Conservation (phyloP, 2,888 invertebrate species). For the Gortyna flavago region DNA sequence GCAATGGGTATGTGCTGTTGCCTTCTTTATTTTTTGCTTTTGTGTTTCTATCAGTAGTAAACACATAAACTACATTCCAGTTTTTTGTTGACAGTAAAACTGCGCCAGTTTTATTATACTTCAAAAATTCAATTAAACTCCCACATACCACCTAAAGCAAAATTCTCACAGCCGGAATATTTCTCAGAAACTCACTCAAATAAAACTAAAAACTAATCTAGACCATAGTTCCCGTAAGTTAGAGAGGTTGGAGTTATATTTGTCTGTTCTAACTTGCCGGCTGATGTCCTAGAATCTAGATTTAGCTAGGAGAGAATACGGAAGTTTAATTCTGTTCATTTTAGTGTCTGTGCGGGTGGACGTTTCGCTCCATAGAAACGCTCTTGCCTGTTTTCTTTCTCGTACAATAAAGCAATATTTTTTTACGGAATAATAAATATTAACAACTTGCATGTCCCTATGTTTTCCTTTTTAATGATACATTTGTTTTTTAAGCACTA, state of each 20-base stretch:
- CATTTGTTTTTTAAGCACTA: too few relatives aligned
- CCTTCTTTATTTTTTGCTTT: too few relatives aligned
- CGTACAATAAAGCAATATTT: too few relatives aligned
- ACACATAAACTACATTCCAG: too few relatives aligned
- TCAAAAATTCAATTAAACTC: neutral
- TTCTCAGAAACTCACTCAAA: neutral
- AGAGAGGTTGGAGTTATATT: slow-evolving; percentile 18
- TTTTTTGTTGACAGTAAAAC: neutral
- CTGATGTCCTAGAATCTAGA: slow-evolving; percentile 38
- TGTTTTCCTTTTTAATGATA: too few relatives aligned
- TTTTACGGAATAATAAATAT: too few relatives aligned
- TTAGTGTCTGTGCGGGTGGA: neutral
- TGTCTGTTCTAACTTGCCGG: slow-evolving; percentile 1
- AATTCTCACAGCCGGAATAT: neutral
- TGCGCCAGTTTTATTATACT: neutral
- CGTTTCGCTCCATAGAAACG: too few relatives aligned
- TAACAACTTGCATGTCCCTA: too few relatives aligned
- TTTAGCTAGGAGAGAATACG: slow-evolving; percentile 35
- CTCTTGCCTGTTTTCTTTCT: too few relatives aligned
- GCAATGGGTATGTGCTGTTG: too few relatives aligned
- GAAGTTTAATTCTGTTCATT: slow-evolving; percentile 41
- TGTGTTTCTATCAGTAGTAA: neutral
- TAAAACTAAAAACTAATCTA: slow-evolving; percentile 1
- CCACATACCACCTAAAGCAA: neutral
- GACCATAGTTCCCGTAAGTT: slow-evolving; percentile 4